A percentile compares a stretch with the other conserved stretches of the same genome.
phyloP scores from a whole-genome alignment of 2,113 vertebrate species.

The Eidolon helvum region DNA sequence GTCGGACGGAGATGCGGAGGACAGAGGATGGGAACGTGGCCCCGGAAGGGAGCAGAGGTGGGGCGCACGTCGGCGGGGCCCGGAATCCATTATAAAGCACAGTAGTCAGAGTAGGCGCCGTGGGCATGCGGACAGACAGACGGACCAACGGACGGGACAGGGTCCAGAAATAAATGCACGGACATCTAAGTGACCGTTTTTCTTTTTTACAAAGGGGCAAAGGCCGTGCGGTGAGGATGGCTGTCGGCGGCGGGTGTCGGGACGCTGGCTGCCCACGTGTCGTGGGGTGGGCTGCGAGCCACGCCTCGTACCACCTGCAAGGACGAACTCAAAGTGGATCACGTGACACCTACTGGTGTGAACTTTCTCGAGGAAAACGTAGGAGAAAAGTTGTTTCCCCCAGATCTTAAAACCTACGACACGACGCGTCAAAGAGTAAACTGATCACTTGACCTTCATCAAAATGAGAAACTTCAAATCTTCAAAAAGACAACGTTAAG shows the following conservation, averaged over 20 bases:
- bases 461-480: too few species aligned
- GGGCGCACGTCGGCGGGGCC: too few species aligned
- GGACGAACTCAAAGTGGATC: neutral
- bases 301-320: accelerated
- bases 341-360: accelerated
- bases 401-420: neutral
- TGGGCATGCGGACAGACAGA: accelerated
- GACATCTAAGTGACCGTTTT: accelerated
- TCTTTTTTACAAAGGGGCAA: neutral
- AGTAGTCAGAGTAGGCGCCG: too few species aligned
- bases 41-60: too few species aligned
- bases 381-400: neutral
- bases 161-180: neutral
- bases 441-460: too few species aligned
- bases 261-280: neutral
- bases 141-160: accelerated
- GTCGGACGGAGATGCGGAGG: neutral
- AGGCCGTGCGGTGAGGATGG: neutral
- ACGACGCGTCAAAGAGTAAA: neutral
- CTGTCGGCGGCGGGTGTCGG: neutral
- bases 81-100: too few species aligned
- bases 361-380: accelerated
- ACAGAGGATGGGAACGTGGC: too few species aligned
- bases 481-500: neutral
- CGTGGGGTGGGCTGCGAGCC: neutral